These are phyloP conservation scores for Andrena bicolor DNA, from an alignment of 2,888 invertebrate species.

Conservation along the genomic window DNA sequence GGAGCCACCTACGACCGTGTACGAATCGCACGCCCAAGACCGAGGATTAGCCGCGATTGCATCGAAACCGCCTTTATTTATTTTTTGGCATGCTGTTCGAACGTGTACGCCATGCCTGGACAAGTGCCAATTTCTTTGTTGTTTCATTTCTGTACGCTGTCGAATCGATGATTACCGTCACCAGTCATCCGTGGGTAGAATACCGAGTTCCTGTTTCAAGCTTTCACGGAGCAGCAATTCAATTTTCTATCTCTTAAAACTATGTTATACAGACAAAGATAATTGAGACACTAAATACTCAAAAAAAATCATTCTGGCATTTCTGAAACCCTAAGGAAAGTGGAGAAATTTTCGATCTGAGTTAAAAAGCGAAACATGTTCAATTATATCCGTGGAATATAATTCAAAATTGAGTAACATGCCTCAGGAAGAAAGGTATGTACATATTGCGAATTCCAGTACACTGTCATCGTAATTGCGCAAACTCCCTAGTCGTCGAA, in stretches of 20 bases:
- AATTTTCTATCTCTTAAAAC: background rate
- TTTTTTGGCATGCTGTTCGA: background rate
- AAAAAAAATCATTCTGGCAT: background rate
- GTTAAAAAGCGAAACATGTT: too few species aligned
- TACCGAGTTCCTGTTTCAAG: background rate
- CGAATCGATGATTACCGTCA: constrained; percentile 23
- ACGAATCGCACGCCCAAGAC: constrained; percentile 24
- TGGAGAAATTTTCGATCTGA: too few species aligned
- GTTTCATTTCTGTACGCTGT: constrained; percentile 1
- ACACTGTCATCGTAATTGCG: too few species aligned
- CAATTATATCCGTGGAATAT: too few species aligned
- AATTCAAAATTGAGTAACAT: too few species aligned
- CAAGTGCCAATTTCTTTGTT: constrained; percentile 21
- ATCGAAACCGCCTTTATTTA: constrained; percentile 16
- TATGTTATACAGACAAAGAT: background rate
- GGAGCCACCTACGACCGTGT: constrained; percentile 46
- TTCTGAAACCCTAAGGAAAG: too few species aligned
- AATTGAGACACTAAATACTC: background rate
- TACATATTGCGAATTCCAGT: too few species aligned
- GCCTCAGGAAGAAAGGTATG: too few species aligned
- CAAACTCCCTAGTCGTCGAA: too few species aligned
- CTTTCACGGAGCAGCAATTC: background rate
- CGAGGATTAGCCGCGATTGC: constrained; percentile 30
- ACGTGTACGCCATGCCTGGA: constrained; percentile 3
- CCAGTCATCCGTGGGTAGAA: constrained; percentile 11